Conservation (phyloP, 2,113 vertebrate genomes). For the Lamprologus sp. region DNA sequence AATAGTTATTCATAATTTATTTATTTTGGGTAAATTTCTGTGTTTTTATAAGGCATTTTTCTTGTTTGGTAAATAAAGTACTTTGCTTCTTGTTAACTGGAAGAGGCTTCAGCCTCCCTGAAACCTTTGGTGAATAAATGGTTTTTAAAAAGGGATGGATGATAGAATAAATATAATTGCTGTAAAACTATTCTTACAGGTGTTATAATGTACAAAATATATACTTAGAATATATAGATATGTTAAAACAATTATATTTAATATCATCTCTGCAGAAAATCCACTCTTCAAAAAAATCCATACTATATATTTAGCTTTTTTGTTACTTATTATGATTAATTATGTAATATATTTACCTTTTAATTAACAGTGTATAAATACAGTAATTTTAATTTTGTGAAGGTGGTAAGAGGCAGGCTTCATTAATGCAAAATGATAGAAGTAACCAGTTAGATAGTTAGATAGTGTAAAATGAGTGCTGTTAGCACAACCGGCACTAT, state of each 20-base stretch:
- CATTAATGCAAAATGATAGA: not conserved
- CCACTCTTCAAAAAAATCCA: accelerated
- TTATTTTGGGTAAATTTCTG: not conserved
- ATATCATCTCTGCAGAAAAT: accelerated
- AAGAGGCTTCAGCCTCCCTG: not conserved
- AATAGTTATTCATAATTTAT: not conserved
- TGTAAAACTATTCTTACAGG: not conserved
- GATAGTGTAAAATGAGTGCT: not conserved
- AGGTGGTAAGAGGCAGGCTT: not conserved
- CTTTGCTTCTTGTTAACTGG: not conserved
- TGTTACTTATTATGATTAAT: not conserved
- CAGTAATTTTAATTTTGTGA: not conserved
- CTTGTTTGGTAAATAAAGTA: not conserved
- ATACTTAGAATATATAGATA: not conserved
- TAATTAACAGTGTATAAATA: not conserved
- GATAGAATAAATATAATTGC: not conserved
- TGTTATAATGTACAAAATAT: not conserved
- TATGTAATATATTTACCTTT: not conserved
- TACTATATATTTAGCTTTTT: not conserved
- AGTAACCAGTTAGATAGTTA: accelerated
- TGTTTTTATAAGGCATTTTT: not conserved
- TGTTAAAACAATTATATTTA: not conserved
- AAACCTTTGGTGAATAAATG: not conserved
- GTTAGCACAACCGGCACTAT: accelerated
- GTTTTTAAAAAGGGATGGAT: not conserved